phyloP scores from a whole-genome alignment of 2,888 invertebrate genomes.

The Xylota segnis region DNA sequence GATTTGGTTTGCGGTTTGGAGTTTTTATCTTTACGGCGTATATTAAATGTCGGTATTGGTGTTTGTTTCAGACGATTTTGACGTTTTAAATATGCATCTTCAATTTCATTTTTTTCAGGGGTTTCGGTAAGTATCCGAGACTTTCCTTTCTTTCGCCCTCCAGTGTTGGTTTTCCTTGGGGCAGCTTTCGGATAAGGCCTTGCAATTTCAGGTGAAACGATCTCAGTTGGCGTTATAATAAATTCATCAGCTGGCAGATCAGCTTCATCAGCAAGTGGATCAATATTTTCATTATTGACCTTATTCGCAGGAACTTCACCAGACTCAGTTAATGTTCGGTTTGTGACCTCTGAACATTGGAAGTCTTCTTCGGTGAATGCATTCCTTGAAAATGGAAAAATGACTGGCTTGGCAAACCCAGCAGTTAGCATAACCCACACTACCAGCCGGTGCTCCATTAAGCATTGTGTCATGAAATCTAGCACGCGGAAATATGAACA shows the following conservation, averaged over 20 bases:
- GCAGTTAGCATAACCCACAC: slow-evolving; percentile 59
- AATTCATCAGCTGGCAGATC: slow-evolving; percentile 28
- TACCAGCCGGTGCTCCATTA: slow-evolving; percentile 63
- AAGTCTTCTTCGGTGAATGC: slow-evolving; percentile 64
- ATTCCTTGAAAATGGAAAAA: slow-evolving; percentile 60
- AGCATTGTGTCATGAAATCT: slow-evolving; percentile 46
- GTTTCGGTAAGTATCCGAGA: slow-evolving; percentile 35
- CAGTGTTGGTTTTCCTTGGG: slow-evolving; percentile 20
- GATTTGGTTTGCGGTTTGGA: too few relatives aligned
- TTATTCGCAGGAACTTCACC: slow-evolving; percentile 30
- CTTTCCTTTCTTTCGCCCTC: slow-evolving; percentile 28
- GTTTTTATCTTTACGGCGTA: too few relatives aligned
- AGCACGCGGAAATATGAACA: slow-evolving; percentile 52
- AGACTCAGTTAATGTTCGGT: slow-evolving; percentile 27
- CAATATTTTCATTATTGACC: slow-evolving; percentile 22
- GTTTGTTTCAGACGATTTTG: slow-evolving; percentile 43
- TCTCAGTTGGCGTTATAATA: slow-evolving; percentile 34
- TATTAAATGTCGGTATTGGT: slow-evolving; percentile 39
- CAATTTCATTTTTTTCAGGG: slow-evolving; percentile 42
- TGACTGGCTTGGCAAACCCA: slow-evolving; percentile 50
- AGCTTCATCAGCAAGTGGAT: slow-evolving; percentile 28
- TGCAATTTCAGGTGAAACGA: slow-evolving; percentile 41
- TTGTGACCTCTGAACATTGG: slow-evolving; percentile 48
- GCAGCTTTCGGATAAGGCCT: slow-evolving; percentile 45
- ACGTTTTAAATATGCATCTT: slow-evolving; percentile 33